Evolutionary conservation across 2,113 vertebrate genomes (phyloP), one percentile per base, ranked within the genome.

Genomic region (Puffinus mauretanicus): DNA sequence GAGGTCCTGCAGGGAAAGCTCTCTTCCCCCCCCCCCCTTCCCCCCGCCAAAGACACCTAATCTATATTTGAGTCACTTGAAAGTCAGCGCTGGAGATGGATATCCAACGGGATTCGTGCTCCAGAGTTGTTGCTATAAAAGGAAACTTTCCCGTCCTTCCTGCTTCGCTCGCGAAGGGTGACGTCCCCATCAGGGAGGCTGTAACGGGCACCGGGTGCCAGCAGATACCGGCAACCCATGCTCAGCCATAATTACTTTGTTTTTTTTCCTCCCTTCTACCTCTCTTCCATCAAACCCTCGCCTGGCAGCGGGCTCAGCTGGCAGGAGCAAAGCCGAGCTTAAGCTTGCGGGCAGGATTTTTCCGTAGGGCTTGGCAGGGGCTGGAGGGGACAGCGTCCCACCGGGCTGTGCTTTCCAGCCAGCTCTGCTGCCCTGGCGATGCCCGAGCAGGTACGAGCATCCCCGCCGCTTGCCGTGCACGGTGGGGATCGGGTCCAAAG

Each of bases 341-440:
- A 42, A 76, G 49, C 81, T 88, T 1, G 3, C 5, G 16, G 73
- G 55, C 65, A 42, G 64, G 70, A 51, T 78, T 93, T 93, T 93
- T 84, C 55, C 29, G 0, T 10, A 8, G 25, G 57, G n/a, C 32
- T 85, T 49, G 57, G 78, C 51, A 8, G 5, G 17, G 40, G 42
- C 57, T 21, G 11, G 30, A 77, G 65, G 30, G 55, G 10, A 29
- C 0, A 1, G 27, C 2, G 1, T 16, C 16, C 42, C 52, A 6
- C 1, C 0, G 60, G 25, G 40, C 60, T 21, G 18, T 36, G 55
- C 52, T 52, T 38, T 76, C 11, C 44, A 29, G 34, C 34, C 1
- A 0, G 8, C 19, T 38, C 42, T 5, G 11, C 64, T 46, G 25
- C 27, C 1, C 1, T 27, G 1, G 20, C 3, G 2, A 26, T 36